phyloP scores from a whole-genome alignment of 2,113 vertebrate species.

The Ondatra zibethicus region DNA sequence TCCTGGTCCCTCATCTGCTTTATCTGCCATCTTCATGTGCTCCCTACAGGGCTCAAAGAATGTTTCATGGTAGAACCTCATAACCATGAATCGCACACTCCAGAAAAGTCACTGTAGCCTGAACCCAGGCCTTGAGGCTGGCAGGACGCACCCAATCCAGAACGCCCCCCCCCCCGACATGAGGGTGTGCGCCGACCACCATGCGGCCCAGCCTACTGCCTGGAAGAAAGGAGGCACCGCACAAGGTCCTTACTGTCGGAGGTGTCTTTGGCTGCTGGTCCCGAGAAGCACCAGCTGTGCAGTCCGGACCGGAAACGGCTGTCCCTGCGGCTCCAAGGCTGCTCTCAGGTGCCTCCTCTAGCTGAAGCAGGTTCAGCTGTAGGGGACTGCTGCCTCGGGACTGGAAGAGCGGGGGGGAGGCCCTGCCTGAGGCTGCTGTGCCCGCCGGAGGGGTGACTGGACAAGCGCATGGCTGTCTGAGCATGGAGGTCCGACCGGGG shows the following conservation, averaged over 20 bases:
- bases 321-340: conserved; percentile 71
- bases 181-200: rapidly evolving
- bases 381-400: conserved; percentile 96
- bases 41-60: rapidly evolving
- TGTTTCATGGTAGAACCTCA: rapidly evolving
- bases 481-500: conserved; percentile 85
- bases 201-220: rapidly evolving
- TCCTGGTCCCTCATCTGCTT: rapidly evolving
- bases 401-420: conserved; percentile 91
- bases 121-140: rapidly evolving
- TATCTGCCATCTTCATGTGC: rapidly evolving
- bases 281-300: conserved; percentile 68
- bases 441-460: conserved; percentile 85
- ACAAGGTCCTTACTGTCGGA: conserved; percentile 84
- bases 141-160: neutral
- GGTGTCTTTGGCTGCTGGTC: conserved; percentile 78
- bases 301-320: neutral
- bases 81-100: rapidly evolving
- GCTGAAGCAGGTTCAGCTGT: conserved; percentile 94
- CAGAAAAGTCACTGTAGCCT: rapidly evolving
- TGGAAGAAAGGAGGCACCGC: neutral
- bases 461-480: conserved; percentile 66
- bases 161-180: rapidly evolving
- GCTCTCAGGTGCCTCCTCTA: conserved; percentile 93
- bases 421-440: conserved; percentile 77